phyloP scores from a whole-genome alignment of 2,888 invertebrate species.

The Thymelicus sylvestris region DNA sequence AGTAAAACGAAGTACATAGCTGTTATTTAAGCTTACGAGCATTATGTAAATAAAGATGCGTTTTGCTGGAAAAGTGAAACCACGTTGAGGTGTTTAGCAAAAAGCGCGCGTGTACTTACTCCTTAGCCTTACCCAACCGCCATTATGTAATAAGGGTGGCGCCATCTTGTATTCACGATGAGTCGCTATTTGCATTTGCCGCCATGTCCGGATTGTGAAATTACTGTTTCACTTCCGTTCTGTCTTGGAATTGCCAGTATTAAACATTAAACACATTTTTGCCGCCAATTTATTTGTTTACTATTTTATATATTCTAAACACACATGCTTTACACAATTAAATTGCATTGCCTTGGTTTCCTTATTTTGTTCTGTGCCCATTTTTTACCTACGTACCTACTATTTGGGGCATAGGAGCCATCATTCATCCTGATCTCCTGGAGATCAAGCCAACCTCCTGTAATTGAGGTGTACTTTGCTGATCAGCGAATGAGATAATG shows the following conservation, averaged over 20 bases:
- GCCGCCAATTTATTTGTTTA: slow-evolving; percentile 36
- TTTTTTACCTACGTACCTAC: not conserved
- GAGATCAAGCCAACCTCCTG: too few species aligned
- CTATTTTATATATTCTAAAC: slow-evolving; percentile 32
- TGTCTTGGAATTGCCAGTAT: slow-evolving; percentile 35
- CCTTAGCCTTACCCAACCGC: slow-evolving; percentile 59
- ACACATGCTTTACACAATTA: slow-evolving; percentile 6
- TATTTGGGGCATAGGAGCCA: not conserved
- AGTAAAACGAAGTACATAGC: not conserved
- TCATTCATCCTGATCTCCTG: too few species aligned
- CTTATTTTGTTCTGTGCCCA: slow-evolving; percentile 3
- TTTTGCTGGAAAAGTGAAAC: slow-evolving; percentile 71
- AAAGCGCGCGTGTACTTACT: slow-evolving; percentile 61
- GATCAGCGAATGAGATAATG: too few species aligned
- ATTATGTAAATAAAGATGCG: slow-evolving; percentile 9
- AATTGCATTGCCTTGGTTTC: slow-evolving; percentile 15
- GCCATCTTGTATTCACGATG: slow-evolving; percentile 58
- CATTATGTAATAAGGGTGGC: slow-evolving; percentile 79
- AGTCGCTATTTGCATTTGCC: slow-evolving; percentile 55
- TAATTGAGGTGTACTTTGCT: too few species aligned
- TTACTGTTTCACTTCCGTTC: slow-evolving; percentile 78
- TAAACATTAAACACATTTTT: slow-evolving; percentile 24
- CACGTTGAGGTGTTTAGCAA: slow-evolving; percentile 65
- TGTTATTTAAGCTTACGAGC: slow-evolving; percentile 27
- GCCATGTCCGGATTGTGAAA: slow-evolving; percentile 77